A percentile compares a stretch with the other conserved stretches of the same genome.
phyloP scores from a whole-genome alignment of 2,888 invertebrate genomes.

The Dinocampus coccinellae region DNA sequence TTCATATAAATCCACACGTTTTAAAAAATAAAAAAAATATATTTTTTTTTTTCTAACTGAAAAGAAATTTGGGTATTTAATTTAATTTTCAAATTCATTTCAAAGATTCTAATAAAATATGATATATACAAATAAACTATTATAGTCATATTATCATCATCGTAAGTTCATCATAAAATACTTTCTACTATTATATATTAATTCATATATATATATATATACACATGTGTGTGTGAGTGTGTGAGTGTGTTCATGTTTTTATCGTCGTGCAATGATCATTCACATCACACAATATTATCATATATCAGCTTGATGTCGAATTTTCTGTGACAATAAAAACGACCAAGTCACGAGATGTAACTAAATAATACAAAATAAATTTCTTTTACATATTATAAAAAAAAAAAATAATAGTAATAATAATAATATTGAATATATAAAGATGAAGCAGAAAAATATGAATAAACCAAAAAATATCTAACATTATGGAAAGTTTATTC shows the following conservation, averaged over 20 bases:
- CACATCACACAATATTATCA: background rate
- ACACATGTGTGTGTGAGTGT: no score
- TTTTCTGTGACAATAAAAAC: background rate
- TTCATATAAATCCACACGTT: no score
- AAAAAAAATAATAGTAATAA: background rate
- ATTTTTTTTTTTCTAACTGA: no score
- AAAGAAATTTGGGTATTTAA: no score
- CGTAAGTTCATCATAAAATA: background rate
- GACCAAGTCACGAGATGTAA: background rate
- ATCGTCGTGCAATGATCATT: conserved; percentile 4
- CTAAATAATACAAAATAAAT: background rate
- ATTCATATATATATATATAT: background rate
- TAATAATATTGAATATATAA: background rate
- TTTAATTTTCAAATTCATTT: no score
- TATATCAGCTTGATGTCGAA: background rate
- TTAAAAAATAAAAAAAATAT: no score
- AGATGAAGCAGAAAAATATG: background rate
- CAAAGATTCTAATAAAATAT: no score
- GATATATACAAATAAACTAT: no score
- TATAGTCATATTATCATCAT: background rate
- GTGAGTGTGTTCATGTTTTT: no score
- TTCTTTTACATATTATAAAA: background rate
- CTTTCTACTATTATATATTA: background rate
- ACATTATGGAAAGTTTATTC: conserved; percentile 9
- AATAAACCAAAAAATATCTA: background rate